Evolutionary conservation across 1,140 invertebrate species (phyloP).

Genomic region (Calephelis nemesis): DNA sequence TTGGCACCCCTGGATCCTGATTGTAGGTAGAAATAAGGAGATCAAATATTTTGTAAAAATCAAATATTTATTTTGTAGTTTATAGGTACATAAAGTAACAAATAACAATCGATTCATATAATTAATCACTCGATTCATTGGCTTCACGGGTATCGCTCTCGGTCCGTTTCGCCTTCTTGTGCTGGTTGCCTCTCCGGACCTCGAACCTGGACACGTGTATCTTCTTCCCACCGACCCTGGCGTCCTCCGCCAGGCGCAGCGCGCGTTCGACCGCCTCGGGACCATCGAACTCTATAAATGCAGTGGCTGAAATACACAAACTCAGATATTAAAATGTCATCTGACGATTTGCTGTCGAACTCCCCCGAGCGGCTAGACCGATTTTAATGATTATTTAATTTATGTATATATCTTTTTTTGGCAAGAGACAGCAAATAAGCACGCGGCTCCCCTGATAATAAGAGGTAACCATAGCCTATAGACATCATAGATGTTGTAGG

Average conservation of each 20-base stretch:
- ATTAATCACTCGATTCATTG: neutral
- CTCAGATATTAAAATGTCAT: too few relatives aligned
- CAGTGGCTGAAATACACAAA: conserved; percentile 48
- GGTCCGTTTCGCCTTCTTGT: conserved; percentile 12
- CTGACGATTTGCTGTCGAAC: too few relatives aligned
- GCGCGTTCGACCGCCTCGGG: conserved; percentile 50
- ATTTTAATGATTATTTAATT: neutral
- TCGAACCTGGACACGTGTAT: conserved; percentile 48
- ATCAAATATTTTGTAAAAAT: too few relatives aligned
- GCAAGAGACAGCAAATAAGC: too few relatives aligned
- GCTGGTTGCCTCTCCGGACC: conserved; percentile 31
- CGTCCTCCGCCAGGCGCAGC: conserved; percentile 37
- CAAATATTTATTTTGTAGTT: neutral
- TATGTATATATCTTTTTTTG: neutral
- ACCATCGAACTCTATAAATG: conserved; percentile 58
- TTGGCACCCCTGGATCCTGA: too few relatives aligned
- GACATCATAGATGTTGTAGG: too few relatives aligned
- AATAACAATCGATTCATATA: neutral
- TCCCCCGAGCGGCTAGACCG: too few relatives aligned
- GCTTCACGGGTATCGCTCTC: neutral
- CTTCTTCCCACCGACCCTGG: conserved; percentile 52
- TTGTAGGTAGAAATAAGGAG: too few relatives aligned
- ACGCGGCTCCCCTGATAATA: too few relatives aligned
- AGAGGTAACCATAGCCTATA: too few relatives aligned
- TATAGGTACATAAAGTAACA: conserved; percentile 5